A percentile compares a stretch with the other conserved stretches of the same genome.
Conservation (phyloP, 2,888 invertebrate genomes). For the Ceratothoa steindachneri region DNA sequence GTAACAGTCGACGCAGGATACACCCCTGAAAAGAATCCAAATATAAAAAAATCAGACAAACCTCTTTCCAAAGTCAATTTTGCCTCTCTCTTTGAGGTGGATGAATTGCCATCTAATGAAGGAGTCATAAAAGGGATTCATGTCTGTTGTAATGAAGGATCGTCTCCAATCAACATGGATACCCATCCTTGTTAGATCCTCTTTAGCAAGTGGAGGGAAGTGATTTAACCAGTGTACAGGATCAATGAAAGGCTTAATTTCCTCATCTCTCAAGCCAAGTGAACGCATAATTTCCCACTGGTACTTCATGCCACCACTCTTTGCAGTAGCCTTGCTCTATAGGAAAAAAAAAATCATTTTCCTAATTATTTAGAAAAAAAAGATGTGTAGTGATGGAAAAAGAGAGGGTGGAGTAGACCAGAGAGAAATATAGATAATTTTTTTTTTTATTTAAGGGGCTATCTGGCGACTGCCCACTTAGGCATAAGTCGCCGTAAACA, state of each 20-base stretch:
- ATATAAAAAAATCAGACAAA: no score
- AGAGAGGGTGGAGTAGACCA: no score
- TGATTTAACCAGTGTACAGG: constrained; percentile 91
- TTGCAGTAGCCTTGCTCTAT: constrained; percentile 89
- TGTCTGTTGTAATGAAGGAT: constrained; percentile 97
- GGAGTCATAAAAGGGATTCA: constrained; percentile 94
- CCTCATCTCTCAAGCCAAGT: constrained; percentile 81
- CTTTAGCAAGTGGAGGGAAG: constrained; percentile 80
- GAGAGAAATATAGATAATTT: no score
- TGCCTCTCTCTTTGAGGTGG: constrained; percentile 75
- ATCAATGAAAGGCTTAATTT: constrained; percentile 87
- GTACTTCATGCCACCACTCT: constrained; percentile 74
- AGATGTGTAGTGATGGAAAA: no score
- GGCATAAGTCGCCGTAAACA: no score
- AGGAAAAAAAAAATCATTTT: constrained; percentile 49
- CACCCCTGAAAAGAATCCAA: no score
- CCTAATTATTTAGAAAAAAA: no score
- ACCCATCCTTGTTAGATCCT: constrained; percentile 82
- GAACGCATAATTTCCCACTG: constrained; percentile 99
- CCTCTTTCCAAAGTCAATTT: constrained; percentile 93
- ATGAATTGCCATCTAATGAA: constrained; percentile 96
- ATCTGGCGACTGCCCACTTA: no score
- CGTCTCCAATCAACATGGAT: constrained; percentile 94
- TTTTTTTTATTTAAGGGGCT: no score
- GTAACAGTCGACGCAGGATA: no score